Percentiles rank a stretch among this genome's conserved stretches.
Evolutionary conservation across 2,888 invertebrate genomes (phyloP).

Genomic region (Sussaba pulchella): DNA sequence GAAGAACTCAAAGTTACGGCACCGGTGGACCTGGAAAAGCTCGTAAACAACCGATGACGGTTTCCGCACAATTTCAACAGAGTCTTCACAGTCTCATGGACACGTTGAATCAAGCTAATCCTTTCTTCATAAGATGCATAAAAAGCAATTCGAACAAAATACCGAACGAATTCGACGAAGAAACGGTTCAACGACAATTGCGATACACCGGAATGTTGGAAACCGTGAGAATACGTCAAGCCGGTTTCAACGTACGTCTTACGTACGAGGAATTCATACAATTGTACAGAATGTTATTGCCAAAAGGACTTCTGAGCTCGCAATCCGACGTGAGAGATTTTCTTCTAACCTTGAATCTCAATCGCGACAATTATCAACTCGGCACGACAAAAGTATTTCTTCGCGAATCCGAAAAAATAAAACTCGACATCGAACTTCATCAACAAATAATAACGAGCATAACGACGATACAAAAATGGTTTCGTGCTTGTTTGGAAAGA

Average conservation of each 20-base stretch:
- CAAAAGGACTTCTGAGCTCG: constrained; percentile 94
- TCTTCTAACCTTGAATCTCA: constrained; percentile 92
- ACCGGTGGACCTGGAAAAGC: constrained; percentile 86
- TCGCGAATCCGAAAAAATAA: constrained; percentile 96
- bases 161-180: constrained; percentile 96
- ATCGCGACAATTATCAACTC: constrained; percentile 96
- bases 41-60: constrained; percentile 95
- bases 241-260: constrained; percentile 97
- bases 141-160: constrained; percentile 98
- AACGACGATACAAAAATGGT: constrained; percentile 96
- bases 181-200: constrained; percentile 95
- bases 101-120: constrained; percentile 95
- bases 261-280: constrained; percentile 98
- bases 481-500: constrained; percentile 92
- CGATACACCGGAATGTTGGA: constrained; percentile 99
- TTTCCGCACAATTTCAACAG: constrained; percentile 97
- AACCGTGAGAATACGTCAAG: constrained; percentile 96
- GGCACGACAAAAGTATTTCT: constrained; percentile 96
- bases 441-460: constrained; percentile 97
- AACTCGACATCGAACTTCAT: constrained; percentile 95
- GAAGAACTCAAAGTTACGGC: constrained; percentile 87
- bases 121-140: constrained; percentile 95
- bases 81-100: constrained; percentile 97
- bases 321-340: constrained; percentile 95
- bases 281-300: constrained; percentile 95